These are phyloP conservation scores for Spodoptera exigua DNA, from an alignment of 2,888 invertebrate species.

Conservation along the genomic window DNA sequence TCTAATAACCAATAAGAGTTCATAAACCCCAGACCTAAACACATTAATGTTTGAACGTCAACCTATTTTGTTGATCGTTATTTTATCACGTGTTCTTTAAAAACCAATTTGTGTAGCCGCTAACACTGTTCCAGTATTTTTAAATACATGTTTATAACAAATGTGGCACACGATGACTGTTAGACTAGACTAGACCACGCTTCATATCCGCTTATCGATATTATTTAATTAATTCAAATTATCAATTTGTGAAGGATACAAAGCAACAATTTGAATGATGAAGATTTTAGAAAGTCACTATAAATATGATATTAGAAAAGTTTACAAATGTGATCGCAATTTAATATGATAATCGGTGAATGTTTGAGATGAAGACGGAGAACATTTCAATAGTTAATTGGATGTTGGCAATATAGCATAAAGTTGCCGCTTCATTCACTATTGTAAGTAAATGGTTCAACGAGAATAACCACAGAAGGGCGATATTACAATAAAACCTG, in stretches of 20 bases:
- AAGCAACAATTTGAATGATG: constrained; percentile 19
- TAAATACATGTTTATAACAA: constrained; percentile 12
- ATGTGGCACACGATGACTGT: constrained; percentile 12
- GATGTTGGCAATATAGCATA: constrained; percentile 7
- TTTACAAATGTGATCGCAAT: constrained; percentile 32
- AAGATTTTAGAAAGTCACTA: constrained; percentile 39
- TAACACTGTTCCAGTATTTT: constrained; percentile 41
- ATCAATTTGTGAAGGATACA: neutral
- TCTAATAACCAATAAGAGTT: constrained; percentile 29
- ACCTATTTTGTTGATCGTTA: constrained; percentile 39
- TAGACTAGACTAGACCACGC: constrained; percentile 1
- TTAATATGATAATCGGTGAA: constrained; percentile 17
- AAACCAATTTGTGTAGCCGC: constrained; percentile 48
- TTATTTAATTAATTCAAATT: constrained; percentile 6
- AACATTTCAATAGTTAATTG: neutral
- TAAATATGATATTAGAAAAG: constrained; percentile 16
- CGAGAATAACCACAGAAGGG: constrained; percentile 53
- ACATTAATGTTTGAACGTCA: constrained; percentile 33
- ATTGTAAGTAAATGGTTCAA: constrained; percentile 11
- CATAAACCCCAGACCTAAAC: constrained; percentile 45
- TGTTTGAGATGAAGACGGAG: constrained; percentile 11
- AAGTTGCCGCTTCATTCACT: constrained; percentile 28
- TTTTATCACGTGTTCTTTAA: constrained; percentile 47
- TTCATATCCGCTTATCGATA: constrained; percentile 4
- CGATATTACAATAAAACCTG: constrained; percentile 58